Base-by-base conservation (phyloP, 2,113 vertebrate genomes). In the Monarcha castaneiventris region DNA sequence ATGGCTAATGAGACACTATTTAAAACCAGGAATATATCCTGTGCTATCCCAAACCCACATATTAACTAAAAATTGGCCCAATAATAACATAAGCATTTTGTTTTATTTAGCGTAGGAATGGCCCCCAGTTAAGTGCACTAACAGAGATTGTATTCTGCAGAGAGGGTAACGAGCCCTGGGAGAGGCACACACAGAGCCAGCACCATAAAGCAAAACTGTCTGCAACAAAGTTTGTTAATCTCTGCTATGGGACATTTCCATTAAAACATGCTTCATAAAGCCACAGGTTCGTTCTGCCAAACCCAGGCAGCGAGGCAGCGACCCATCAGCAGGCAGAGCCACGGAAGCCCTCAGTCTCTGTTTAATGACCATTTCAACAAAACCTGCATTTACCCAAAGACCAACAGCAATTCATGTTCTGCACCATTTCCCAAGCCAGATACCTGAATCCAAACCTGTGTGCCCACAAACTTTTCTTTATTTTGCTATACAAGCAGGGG, bases 171-270 rank as follows among this genome's bases (percentile, higher is more conserved):
- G 46, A 91, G 94, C 67, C 89, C 82, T 83, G 74, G 44, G 84
- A 96, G 78, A 89, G 72, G 33, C 75, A 68, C 12, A 59, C 54
- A 37, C 63, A 44, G 35, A 66, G 58, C 63, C 84, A 83, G 27
- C 9, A 3, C 75, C 87, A 80, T 81, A 94, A 90, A 96, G 94
- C 89, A 94, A 67, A 96, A 83, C 75, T 85, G 82, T 66, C 91
- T 96, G 71, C 14, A 8, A 15, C 2, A n/a, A 80, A 86, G 46
- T 91, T 93, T 73, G 75, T 74, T 88, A 71, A 94, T 91, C 88
- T 93, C 48, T 89, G 86, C 76, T 56, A 14, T 48, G 83, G 91
- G 87, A 93, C 64, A 30, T 77, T 86, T 74, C 83, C 93, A 90
- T 64, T 86, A 71, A 88, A 96, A 73, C 49, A 81, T 14, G 72